These are phyloP conservation scores for Abramis brama DNA, from an alignment of 2,113 vertebrate species.

Conservation along the genomic window DNA sequence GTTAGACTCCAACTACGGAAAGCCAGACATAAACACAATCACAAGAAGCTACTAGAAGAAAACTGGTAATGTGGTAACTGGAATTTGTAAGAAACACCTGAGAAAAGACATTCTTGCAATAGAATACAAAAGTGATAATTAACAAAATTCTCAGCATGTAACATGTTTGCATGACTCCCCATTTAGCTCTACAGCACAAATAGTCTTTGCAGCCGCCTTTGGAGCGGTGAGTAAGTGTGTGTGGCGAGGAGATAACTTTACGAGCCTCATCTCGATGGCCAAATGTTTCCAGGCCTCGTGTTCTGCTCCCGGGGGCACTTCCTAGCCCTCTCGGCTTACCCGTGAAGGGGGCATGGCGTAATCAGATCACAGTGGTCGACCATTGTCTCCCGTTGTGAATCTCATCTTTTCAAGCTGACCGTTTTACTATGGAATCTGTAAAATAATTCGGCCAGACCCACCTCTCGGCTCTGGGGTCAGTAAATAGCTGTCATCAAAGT, in stretches of 20 bases:
- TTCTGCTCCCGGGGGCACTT: constrained; percentile 64
- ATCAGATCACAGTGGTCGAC: constrained; percentile 69
- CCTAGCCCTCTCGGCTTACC: constrained; percentile 68
- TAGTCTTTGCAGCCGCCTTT: constrained; percentile 27
- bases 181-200: constrained; percentile 15
- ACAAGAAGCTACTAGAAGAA: constrained; percentile 39
- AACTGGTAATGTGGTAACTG: constrained; percentile 14
- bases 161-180: constrained; percentile 12
- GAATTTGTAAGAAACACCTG: constrained; percentile 22
- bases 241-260: constrained; percentile 60
- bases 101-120: constrained; percentile 18
- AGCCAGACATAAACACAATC: constrained; percentile 44
- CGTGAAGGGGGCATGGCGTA: constrained; percentile 62
- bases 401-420: constrained; percentile 78
- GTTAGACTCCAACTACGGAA: not conserved
- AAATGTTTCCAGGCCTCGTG: constrained; percentile 60
- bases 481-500: constrained; percentile 74
- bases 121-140: not conserved
- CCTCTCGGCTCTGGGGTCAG: constrained; percentile 52
- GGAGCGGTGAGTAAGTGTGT: constrained; percentile 39
- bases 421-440: constrained; percentile 75
- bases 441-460: constrained; percentile 68
- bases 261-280: constrained; percentile 55
- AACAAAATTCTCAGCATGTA: not conserved
- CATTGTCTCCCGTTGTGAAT: constrained; percentile 65